A percentile compares a stretch with the other conserved stretches of the same genome.
Evolutionary conservation across 1,140 invertebrate genomes (phyloP).

Genomic region (Microplitis demolitor): DNA sequence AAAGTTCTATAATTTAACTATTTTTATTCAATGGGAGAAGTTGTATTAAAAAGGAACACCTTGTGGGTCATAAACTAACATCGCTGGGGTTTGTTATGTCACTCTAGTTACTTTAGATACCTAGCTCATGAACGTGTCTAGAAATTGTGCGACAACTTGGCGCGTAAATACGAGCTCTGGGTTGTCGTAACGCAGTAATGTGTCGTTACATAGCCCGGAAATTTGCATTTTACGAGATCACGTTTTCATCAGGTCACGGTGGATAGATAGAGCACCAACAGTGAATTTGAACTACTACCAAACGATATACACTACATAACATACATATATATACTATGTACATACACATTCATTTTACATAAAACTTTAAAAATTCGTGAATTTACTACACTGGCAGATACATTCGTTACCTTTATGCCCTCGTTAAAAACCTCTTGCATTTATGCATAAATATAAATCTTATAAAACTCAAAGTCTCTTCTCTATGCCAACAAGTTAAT

Average conservation of each 20-base stretch:
- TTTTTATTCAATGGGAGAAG: too few species aligned
- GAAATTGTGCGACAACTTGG: slow-evolving; percentile 1
- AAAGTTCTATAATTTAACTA: too few species aligned
- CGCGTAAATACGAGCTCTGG: neutral
- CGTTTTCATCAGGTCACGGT: slow-evolving; percentile 1
- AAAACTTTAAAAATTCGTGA: neutral
- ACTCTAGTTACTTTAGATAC: neutral
- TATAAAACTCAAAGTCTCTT: too few species aligned
- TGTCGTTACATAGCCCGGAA: slow-evolving; percentile 14
- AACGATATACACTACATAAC: neutral
- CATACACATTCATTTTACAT: neutral
- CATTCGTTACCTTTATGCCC: neutral
- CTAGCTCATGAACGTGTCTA: slow-evolving; percentile 7
- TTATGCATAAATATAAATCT: too few species aligned
- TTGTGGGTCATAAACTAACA: neutral
- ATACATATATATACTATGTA: neutral
- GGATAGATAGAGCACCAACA: neutral
- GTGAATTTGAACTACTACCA: slow-evolving; percentile 5
- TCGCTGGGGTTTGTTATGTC: too few species aligned
- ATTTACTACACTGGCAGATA: neutral
- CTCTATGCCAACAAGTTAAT: too few species aligned
- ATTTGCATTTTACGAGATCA: slow-evolving; percentile 31
- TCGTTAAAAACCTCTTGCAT: too few species aligned
- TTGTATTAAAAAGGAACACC: neutral
- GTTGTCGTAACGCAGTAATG: slow-evolving; percentile 15